Conservation (phyloP, 2,113 vertebrate species). For the Daphoenositta chrysoptera region DNA sequence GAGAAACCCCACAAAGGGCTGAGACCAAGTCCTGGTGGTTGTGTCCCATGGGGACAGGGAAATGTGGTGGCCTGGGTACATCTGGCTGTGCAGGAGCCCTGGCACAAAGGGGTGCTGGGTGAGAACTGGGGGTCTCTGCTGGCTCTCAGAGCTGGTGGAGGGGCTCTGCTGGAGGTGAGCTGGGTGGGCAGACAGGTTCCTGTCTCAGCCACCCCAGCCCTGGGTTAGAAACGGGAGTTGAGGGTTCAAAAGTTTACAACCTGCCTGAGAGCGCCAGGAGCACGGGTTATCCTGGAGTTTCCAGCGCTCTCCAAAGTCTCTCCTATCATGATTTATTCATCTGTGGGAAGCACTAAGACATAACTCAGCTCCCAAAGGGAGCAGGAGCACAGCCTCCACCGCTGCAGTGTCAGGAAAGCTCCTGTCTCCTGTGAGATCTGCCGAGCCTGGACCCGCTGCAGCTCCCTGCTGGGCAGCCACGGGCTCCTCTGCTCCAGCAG, state of each 20-base stretch:
- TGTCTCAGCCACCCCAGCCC: neutral
- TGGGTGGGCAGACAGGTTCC: neutral
- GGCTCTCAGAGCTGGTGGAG: neutral
- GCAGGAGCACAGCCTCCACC: neutral
- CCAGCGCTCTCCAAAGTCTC: neutral
- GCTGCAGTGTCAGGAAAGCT: neutral
- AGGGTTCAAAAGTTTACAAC: neutral
- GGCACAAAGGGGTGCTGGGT: neutral
- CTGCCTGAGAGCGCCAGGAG: neutral
- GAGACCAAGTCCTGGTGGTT: neutral
- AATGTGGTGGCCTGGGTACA: neutral
- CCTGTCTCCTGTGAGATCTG: neutral
- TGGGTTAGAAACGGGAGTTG: neutral
- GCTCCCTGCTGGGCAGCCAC: neutral
- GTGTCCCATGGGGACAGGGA: neutral
- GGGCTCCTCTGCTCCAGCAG: neutral
- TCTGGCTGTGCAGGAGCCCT: neutral
- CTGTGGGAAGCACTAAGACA: neutral
- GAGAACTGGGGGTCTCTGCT: fast-evolving
- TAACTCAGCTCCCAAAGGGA: neutral
- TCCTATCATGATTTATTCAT: slow-evolving; percentile 27
- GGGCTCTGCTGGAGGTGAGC: neutral
- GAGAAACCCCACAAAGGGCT: neutral
- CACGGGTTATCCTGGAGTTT: neutral
- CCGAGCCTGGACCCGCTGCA: neutral